Evolutionary conservation across 1,140 invertebrate species (phyloP).

Genomic region (Leptopilina boulardi): DNA sequence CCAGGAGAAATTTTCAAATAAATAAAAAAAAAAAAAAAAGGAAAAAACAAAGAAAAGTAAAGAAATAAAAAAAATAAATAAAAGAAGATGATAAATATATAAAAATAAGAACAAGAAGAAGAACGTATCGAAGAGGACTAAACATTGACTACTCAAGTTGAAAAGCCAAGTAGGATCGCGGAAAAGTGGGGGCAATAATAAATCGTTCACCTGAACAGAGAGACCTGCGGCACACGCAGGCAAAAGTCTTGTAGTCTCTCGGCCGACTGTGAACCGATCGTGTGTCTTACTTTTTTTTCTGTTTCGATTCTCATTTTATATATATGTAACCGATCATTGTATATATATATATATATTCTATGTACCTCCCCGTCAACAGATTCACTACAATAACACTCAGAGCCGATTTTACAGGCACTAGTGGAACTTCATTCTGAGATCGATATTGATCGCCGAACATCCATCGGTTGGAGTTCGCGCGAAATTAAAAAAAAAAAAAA

Average conservation of each 20-base stretch:
- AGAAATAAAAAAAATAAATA: background rate
- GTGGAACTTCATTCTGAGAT: slow-evolving; percentile 28
- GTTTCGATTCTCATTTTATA: slow-evolving; percentile 42
- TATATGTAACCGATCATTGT: too few relatives aligned
- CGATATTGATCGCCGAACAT: slow-evolving; percentile 11
- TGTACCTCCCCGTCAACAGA: slow-evolving; percentile 18
- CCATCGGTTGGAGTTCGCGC: slow-evolving; percentile 34
- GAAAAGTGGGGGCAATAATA: slow-evolving; percentile 68
- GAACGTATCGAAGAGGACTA: slow-evolving; percentile 8
- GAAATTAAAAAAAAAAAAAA: slow-evolving; percentile 34
- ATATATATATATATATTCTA: too few relatives aligned
- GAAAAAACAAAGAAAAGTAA: background rate
- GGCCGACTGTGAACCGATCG: slow-evolving; percentile 64
- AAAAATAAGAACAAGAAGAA: slow-evolving; percentile 33
- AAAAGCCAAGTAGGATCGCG: slow-evolving; percentile 41
- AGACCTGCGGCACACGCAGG: slow-evolving; percentile 47
- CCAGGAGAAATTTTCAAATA: background rate
- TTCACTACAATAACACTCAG: slow-evolving; percentile 40
- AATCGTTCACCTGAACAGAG: slow-evolving; percentile 73
- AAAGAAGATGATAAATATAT: too few relatives aligned
- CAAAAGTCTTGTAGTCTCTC: slow-evolving; percentile 62
- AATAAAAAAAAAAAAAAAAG: background rate
- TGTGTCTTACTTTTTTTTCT: slow-evolving; percentile 45
- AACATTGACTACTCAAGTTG: slow-evolving; percentile 37
- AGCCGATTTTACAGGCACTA: background rate